Evolutionary conservation across 2,797 vertebrate species (phyloP).

Genomic region (Trachops cirrhosus): DNA sequence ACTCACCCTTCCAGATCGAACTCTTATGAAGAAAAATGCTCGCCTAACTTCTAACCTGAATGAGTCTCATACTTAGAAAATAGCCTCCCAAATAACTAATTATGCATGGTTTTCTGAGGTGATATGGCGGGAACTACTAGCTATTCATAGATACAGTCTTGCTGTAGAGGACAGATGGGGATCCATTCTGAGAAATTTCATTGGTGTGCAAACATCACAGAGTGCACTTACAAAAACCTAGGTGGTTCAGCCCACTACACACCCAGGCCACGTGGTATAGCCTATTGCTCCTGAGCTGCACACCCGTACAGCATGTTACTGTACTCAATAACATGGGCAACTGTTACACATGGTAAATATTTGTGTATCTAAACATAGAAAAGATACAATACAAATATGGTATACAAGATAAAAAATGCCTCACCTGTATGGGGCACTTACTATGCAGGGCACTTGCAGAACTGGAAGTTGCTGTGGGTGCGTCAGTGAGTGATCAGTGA

Average conservation of each 20-base stretch:
- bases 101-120: background rate
- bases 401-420: background rate
- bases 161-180: background rate
- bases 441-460: background rate
- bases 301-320: background rate
- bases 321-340: background rate
- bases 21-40: background rate
- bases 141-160: background rate
- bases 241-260: too few relatives aligned
- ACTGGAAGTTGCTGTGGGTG: background rate
- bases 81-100: background rate
- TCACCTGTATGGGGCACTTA: background rate
- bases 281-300: background rate
- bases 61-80: background rate
- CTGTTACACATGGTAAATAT: background rate
- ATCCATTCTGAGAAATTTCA: background rate
- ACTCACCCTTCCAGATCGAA: background rate
- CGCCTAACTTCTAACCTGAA: background rate
- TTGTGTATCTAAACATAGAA: background rate
- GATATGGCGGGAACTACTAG: background rate
- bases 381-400: background rate
- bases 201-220: background rate
- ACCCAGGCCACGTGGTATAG: background rate
- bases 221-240: background rate
- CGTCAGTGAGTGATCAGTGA: background rate